Conservation (phyloP, 2,797 vertebrate species). For the Halcyon leucocephala region DNA sequence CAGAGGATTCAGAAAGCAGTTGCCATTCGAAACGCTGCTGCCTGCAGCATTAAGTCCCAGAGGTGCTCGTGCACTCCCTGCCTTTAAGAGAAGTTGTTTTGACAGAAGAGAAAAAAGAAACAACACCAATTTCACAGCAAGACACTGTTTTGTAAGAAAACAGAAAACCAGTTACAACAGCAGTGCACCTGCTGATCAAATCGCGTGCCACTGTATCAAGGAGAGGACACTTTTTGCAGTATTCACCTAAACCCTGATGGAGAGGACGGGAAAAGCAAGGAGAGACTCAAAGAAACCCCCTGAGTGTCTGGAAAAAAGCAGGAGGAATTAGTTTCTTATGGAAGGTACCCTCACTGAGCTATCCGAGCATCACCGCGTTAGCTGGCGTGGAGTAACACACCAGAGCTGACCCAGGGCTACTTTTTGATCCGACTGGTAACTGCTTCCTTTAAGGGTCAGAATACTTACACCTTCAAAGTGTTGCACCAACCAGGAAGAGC, state of each 20-base stretch:
- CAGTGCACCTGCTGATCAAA: background rate
- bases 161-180: background rate
- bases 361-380: accelerated
- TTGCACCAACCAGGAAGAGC: background rate
- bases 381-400: background rate
- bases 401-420: background rate
- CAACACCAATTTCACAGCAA: background rate
- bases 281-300: background rate
- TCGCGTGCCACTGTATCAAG: background rate
- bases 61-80: background rate
- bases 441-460: background rate
- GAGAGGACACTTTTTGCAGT: background rate
- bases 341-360: background rate
- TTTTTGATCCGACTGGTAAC: too few relatives aligned
- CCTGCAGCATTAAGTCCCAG: background rate
- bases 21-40: background rate
- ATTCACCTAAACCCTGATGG: background rate
- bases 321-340: background rate
- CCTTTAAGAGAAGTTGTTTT: background rate
- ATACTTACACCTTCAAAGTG: background rate
- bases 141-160: background rate
- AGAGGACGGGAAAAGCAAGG: background rate
- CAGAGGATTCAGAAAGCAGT: background rate
- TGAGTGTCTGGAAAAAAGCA: accelerated
- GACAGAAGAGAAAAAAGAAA: background rate